phyloP scores from a whole-genome alignment of 2,113 vertebrate species.

The Xerus inauris region DNA sequence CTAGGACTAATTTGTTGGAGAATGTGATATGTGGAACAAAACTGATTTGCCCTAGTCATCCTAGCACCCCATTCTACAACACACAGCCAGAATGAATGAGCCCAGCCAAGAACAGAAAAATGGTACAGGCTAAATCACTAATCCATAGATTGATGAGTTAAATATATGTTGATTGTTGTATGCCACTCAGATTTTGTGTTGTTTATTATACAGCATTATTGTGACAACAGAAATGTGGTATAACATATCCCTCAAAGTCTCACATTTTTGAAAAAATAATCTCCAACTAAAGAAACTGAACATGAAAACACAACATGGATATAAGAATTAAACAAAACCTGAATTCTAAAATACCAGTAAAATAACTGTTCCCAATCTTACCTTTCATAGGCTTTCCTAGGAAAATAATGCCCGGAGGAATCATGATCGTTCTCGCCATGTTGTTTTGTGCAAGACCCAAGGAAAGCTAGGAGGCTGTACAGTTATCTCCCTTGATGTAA shows the following conservation, averaged over 20 bases:
- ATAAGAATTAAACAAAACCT: slow-evolving; percentile 53
- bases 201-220: neutral
- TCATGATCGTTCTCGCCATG: slow-evolving; percentile 78
- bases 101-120: neutral
- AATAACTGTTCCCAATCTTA: slow-evolving; percentile 81
- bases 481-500: slow-evolving; percentile 99
- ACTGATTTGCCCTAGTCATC: neutral
- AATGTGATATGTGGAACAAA: neutral
- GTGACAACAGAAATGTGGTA: neutral
- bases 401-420: slow-evolving; percentile 78
- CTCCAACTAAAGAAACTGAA: slow-evolving; percentile 45
- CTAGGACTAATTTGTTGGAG: neutral
- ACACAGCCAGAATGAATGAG: neutral
- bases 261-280: slow-evolving; percentile 11
- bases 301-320: slow-evolving; percentile 30
- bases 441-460: slow-evolving; percentile 91
- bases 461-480: slow-evolving; percentile 99
- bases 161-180: neutral
- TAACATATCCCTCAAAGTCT: neutral
- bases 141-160: neutral
- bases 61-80: neutral
- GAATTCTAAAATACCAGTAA: slow-evolving; percentile 54
- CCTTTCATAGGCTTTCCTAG: slow-evolving; percentile 82
- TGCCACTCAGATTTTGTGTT: neutral
- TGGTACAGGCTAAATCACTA: neutral